phyloP scores from a whole-genome alignment of 2,113 vertebrate species.

The Neopipo cinnamomea region DNA sequence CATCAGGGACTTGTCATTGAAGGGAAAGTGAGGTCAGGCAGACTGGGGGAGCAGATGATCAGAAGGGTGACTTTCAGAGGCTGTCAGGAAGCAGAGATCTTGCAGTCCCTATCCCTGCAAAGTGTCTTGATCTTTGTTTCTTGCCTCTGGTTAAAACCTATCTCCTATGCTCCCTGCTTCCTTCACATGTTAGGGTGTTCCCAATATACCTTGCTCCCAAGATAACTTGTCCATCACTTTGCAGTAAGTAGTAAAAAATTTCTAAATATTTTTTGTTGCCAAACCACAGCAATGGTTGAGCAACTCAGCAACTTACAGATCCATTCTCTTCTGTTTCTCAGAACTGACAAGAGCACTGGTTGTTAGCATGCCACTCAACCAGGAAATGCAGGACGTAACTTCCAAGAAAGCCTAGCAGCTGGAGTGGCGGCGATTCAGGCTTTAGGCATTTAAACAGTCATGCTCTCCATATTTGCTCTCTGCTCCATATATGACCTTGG shows the following conservation, averaged over 20 bases:
- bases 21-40: background rate
- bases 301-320: background rate
- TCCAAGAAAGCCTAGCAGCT: constrained; percentile 8
- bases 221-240: background rate
- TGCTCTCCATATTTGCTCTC: background rate
- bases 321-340: background rate
- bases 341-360: background rate
- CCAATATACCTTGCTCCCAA: background rate
- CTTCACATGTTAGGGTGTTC: background rate
- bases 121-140: background rate
- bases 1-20: background rate
- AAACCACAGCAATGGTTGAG: background rate
- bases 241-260: background rate
- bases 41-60: background rate
- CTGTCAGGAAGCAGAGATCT: background rate
- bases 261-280: background rate
- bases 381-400: background rate
- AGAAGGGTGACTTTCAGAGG: background rate
- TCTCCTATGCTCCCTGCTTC: background rate
- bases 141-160: background rate
- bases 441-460: constrained; percentile 19
- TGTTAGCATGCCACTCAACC: background rate
- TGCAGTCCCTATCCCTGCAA: background rate
- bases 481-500: background rate
- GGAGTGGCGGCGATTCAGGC: background rate